Evolutionary conservation across 37 sponge, comb jelly and placozoan genomes (phyloP), one percentile per base, ranked within the genome.

Genomic region (Theonella swinhoei): DNA sequence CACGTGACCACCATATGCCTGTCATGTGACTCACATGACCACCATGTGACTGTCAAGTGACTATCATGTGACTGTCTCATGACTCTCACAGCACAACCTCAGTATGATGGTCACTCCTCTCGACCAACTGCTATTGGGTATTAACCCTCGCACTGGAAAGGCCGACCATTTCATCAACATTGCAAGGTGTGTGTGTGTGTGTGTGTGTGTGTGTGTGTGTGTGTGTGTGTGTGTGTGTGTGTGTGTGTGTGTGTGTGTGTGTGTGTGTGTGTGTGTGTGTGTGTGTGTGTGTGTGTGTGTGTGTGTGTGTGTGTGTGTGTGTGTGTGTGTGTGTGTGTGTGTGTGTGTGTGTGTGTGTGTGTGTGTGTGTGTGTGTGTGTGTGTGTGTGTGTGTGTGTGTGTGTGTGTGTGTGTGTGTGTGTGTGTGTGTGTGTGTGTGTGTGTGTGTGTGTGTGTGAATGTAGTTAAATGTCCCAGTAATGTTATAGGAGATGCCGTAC

Each of bases 121-220:
- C 19, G 76, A 93, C 38, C 75, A 88, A 36, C 90, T 99, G 4
- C 88, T 99, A 42, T 74, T 92, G 17, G 84, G 90, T 5, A 75
- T 99, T 59, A 96, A 94, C 79, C 91, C 93, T 34, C 75, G 81
- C 34, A 90, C 95, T 19, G 62, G 85, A 28, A 83, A 79, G 24
- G 80, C 97, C 59, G 94, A 99, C 63, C 88, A 93, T 30, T 41
- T 94, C 25, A 32, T 99, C 29, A 90, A 88, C 40, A 80, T 99
- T 22, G 87, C 97, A n/a, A 92, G 80, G 99, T 99, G 23, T 54
- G 97, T 77, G 1, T 47, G 54, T 47, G 54, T 47, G 54, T 47
- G 14, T 47, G 54, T 14, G 14, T 47, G 7, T 47, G 7, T n/a
- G 30, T 65, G 66, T 4, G n/a, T 14, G 7, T 7, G 14, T 7